Conservation (phyloP, 1,140 invertebrate species). For the Anagrus nilaparvatae region DNA sequence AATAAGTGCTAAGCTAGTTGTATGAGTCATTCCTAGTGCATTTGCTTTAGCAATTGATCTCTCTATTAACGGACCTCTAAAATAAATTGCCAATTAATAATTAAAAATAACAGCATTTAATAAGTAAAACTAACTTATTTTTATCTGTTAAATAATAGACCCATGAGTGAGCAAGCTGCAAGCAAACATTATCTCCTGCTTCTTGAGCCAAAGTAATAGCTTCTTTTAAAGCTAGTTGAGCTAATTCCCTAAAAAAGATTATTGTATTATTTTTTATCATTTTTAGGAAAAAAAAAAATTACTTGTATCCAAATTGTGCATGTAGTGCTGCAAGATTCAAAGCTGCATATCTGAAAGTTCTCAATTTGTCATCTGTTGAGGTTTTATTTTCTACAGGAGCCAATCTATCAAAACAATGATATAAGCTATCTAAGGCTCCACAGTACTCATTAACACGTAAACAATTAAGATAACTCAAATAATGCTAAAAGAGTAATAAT, state of each 20-base stretch:
- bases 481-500: conserved; percentile 57
- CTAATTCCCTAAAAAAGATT: conserved; percentile 53
- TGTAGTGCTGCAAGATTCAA: conserved; percentile 81
- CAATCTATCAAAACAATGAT: conserved; percentile 75
- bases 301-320: conserved; percentile 77
- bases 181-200: conserved; percentile 70
- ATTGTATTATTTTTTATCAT: conserved; percentile 2
- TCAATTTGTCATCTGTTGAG: conserved; percentile 53
- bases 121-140: conserved; percentile 30
- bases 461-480: conserved; percentile 82
- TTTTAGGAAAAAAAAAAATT: conserved; percentile 15
- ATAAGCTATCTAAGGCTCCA: conserved; percentile 71
- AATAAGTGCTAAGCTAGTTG: conserved; percentile 37
- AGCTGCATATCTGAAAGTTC: conserved; percentile 77
- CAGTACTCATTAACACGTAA: conserved; percentile 78
- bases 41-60: conserved; percentile 38
- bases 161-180: conserved; percentile 79
- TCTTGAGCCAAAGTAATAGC: conserved; percentile 81
- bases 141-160: conserved; percentile 54
- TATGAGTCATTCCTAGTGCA: conserved; percentile 36
- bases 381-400: conserved; percentile 43
- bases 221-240: conserved; percentile 69
- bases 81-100: conserved; percentile 12
- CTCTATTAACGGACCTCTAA: conserved; percentile 35
- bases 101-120: conserved; percentile 5